A percentile compares a stretch with the other conserved stretches of the same genome.
Conservation (phyloP, 2,113 vertebrate genomes). For the Phocoena sinus region DNA sequence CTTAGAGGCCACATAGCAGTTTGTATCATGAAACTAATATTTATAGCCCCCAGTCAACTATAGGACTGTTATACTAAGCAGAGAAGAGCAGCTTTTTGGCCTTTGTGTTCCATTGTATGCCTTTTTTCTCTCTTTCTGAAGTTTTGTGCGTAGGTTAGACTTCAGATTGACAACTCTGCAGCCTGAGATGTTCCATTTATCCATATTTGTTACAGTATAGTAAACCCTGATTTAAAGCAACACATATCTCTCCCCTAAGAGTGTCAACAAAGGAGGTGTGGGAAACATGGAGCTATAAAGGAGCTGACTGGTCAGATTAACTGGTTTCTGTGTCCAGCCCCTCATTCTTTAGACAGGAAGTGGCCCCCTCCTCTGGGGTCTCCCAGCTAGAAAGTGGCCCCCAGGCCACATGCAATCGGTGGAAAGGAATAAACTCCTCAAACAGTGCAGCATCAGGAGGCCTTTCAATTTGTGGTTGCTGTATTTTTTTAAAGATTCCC, state of each 20-base stretch:
- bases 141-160: not conserved
- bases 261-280: not conserved
- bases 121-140: not conserved
- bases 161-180: not conserved
- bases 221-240: not conserved
- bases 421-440: not conserved
- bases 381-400: not conserved
- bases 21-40: not conserved
- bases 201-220: not conserved
- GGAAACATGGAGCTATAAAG: not conserved
- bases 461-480: not conserved
- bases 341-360: not conserved
- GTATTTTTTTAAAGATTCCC: not conserved
- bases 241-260: not conserved
- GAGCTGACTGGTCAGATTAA: not conserved
- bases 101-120: conserved; percentile 42
- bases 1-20: not conserved
- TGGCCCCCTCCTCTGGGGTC: not conserved
- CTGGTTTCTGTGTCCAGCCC: not conserved
- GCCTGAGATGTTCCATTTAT: not conserved
- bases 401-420: not conserved
- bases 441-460: not conserved
- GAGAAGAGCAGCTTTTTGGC: conserved; percentile 8
- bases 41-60: not conserved
- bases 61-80: not conserved